Evolutionary conservation across 2,797 vertebrate species (phyloP), one percentile per base, ranked within the genome.

Genomic region (Diplodus sargus): DNA sequence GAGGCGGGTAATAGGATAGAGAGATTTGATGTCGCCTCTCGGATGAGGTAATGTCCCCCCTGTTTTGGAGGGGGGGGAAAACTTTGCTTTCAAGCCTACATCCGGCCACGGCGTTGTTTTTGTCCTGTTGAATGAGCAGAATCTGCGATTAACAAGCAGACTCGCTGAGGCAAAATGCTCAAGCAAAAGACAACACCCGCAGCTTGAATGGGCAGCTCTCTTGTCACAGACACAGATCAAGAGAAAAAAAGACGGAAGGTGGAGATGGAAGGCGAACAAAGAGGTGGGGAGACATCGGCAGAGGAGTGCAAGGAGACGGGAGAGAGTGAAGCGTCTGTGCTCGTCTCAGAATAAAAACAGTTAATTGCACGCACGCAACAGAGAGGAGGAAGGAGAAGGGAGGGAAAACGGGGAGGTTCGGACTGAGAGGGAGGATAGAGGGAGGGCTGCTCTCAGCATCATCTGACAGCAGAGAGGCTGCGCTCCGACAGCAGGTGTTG

Each of bases 401-500:
- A 70, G 80, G 75, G 81, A 57, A 57, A 73, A 82, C 25, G 4
- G 43, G 79, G 52, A 81, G 74, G 82, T 73, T 57, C 42, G 81
- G 79, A 72, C 28, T 12, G 74, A 78, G 15, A 78, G 83, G 45
- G 79, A 78, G 77, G 79, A 53, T 48, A 68, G 84, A 74, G 84
- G 87, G 88, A 87, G 87, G 90, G 90, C 86, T 89, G 56, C 85
- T 87, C 85, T 84, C 85, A 85, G 86, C 88, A 93, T 91, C 92
- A 84, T 91, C 85, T 90, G 90, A 91, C 85, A 74, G 78, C 65
- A 85, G 85, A 77, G 78, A 88, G 87, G 87, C 89, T 88, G 89
- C 88, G 87, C 85, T 85, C 82, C 84, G 45, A 85, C 87, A 91
- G 92, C 90, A 93, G 92, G 92, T 93, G 90, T 90, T 81, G 78